Conservation (phyloP, 2,888 invertebrate species). For the Choreutis nemorana region DNA sequence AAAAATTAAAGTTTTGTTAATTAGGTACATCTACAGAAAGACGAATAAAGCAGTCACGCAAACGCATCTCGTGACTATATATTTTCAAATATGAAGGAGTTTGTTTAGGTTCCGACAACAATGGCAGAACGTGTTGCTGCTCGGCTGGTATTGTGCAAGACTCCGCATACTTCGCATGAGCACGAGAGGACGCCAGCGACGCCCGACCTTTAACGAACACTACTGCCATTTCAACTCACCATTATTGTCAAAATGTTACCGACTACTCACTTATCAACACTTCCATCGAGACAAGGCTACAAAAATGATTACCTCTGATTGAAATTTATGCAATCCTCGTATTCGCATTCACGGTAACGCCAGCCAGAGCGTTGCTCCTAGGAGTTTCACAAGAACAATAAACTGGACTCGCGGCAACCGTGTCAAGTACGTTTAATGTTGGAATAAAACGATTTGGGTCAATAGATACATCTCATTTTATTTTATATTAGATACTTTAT, state of each 20-base stretch:
- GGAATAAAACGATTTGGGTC: slow-evolving; percentile 2
- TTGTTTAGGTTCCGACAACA: slow-evolving; percentile 15
- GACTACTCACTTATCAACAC: slow-evolving; percentile 7
- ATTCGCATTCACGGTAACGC: slow-evolving; percentile 8
- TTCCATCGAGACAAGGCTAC: slow-evolving; percentile 9
- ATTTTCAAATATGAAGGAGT: slow-evolving; percentile 15
- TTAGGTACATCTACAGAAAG: no score
- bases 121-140: slow-evolving; percentile 13
- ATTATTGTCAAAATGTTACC: slow-evolving; percentile 17
- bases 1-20: no score
- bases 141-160: slow-evolving; percentile 4
- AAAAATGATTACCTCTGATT: slow-evolving; percentile 14
- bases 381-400: slow-evolving; percentile 7
- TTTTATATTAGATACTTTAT: slow-evolving; percentile 60
- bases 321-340: slow-evolving; percentile 13
- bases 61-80: slow-evolving; percentile 11
- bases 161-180: slow-evolving; percentile 22
- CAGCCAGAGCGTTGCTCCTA: slow-evolving; percentile 8
- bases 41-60: no score
- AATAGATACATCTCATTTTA: slow-evolving; percentile 34
- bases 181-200: slow-evolving; percentile 19
- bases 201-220: slow-evolving; percentile 23
- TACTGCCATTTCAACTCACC: slow-evolving; percentile 23
- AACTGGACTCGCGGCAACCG: slow-evolving; percentile 3
- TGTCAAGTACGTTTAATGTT: slow-evolving; percentile 3